Evolutionary conservation across 2,113 vertebrate species (phyloP), one percentile per base, ranked within the genome.

Genomic region (Choloepus hoffmanni): DNA sequence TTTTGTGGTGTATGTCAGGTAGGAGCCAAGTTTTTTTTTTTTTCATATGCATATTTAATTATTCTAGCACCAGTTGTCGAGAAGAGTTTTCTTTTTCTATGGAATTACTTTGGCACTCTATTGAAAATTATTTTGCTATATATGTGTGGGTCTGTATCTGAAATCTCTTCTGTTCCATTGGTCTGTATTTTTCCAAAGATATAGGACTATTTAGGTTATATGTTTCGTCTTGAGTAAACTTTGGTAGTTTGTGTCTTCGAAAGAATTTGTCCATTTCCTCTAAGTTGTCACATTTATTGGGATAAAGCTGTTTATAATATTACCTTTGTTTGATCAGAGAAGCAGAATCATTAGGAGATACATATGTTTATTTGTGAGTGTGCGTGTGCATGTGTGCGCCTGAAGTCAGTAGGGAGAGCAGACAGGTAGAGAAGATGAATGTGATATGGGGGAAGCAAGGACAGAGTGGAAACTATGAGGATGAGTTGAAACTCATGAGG

Each of bases 61-160:
- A 12, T 89, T 83, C 13, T 78, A 78, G 23, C 24, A 90, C 6
- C 48, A 68, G 14, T 73, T 90, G 4, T 85, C 94, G 24, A 79
- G 55, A 93, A 40, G 45, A 78, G 11, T 85, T 93, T 91, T 40
- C 23, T 33, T 95, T 89, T 83, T 50, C 45, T 45, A 74, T 53
- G 77, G 45, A 62, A 73, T 88, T 77, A 77, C 50, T 76, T 92
- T n/a, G 24, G 13, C 24, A 60, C 3, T 83, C 60, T n/a, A 40
- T 23, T 77, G 24, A 89, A 89, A 90, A 55, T 84, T 63, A 84
- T 70, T 78, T 92, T 92, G 19, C 40, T 88, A 1, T 48, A 2
- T 67, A 43, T 33, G 1, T 88, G 18, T 68, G 24, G 13, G 13
- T 83, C 48, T 81, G 24, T 24, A 70, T 86, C 53, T 95, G 55